These are phyloP conservation scores for Campoplex capitator DNA, from an alignment of 2,888 invertebrate genomes.

Conservation along the genomic window DNA sequence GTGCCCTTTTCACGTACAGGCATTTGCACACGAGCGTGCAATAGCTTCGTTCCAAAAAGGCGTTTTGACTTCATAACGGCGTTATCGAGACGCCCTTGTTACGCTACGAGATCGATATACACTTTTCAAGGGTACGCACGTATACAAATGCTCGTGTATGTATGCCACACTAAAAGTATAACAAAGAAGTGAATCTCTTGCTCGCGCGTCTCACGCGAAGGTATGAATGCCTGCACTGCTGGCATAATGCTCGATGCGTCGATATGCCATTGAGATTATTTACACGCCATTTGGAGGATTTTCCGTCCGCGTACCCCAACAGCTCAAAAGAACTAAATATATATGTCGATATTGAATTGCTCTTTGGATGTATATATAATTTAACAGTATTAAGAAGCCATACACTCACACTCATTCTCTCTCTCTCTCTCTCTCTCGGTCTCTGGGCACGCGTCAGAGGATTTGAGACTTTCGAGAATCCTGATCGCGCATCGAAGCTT, in stretches of 20 bases:
- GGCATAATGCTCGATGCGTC: constrained; percentile 58
- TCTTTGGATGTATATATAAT: neutral
- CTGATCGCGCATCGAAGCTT: constrained; percentile 7
- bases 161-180: constrained; percentile 44
- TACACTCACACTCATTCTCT: neutral
- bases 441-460: constrained; percentile 54
- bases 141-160: constrained; percentile 24
- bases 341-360: constrained; percentile 29
- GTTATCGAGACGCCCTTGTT: neutral
- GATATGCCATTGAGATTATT: constrained; percentile 69
- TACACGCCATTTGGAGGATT: constrained; percentile 71
- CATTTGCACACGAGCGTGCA: neutral
- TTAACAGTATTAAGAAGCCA: constrained; percentile 34
- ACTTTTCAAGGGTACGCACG: neutral
- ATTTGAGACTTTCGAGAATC: constrained; percentile 50
- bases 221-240: constrained; percentile 54
- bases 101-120: neutral
- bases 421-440: neutral
- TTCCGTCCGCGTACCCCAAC: constrained; percentile 47
- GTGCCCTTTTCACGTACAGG: constrained; percentile 23
- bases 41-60: neutral
- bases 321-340: constrained; percentile 53
- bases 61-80: neutral
- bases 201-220: constrained; percentile 59
- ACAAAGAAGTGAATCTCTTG: constrained; percentile 67